Evolutionary conservation across 2,888 invertebrate species (phyloP), one percentile per base, ranked within the genome.

Genomic region (Apamea sordens): DNA sequence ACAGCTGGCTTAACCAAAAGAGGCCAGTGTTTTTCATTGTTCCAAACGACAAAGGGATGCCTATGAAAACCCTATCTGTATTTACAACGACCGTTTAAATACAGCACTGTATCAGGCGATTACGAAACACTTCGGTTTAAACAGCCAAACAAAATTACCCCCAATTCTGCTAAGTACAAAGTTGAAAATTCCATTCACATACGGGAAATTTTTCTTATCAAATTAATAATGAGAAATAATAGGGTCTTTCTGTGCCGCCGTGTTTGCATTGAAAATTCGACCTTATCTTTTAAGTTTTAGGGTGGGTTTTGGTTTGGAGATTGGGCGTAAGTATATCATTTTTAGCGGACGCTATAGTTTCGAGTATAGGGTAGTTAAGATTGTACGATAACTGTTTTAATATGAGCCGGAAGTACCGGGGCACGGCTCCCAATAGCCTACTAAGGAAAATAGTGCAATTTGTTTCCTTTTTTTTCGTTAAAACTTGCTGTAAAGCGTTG

Each of bases 321-420:
- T 91, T 90, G 87, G 91, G 88, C 87, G 89, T 90, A 90, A 93
- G 93, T 96, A 95, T 95, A 96, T 96, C 94, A 96, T 96, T 96
- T 96, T 95, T 94, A 94, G 92, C 89, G 91, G 91, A 92, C 93
- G 94, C 93, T 93, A 92, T 94, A 96, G 95, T 96, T 96, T 96
- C 93, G 93, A 96, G 96, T 95, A 95, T 94, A 92, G 92, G 94
- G 95, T 92, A 95, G 96, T 96, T 96, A 95, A 96, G 96, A 97
- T 96, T 92, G 93, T 85, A 86, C 95, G 96, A 97, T 97, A 96
- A 95, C 93, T 89, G 93, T 94, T 95, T 96, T 96, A 96, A 96
- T 97, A 96, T 94, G 95, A 96, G 96, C 94, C 96, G 96, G 96
- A 96, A 96, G 94, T 92, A 91, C 91, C 89, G 87, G 87, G 91